phyloP scores from a whole-genome alignment of 2,113 vertebrate genomes.

The Agapornis roseicollis region DNA sequence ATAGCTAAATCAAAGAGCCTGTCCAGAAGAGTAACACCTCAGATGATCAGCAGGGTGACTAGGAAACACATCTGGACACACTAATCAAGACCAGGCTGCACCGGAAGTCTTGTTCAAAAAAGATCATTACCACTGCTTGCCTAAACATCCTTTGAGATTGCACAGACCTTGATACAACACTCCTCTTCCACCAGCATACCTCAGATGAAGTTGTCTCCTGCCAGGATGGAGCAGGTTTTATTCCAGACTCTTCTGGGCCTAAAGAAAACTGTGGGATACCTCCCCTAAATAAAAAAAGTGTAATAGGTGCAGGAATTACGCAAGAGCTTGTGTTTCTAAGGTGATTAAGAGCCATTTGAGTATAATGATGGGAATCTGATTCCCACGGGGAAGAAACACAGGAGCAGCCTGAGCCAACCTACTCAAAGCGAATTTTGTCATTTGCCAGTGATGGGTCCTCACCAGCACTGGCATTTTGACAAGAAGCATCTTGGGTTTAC shows the following conservation, averaged over 20 bases:
- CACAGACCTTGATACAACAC: neutral
- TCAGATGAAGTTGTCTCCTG: neutral
- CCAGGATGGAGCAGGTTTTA: neutral
- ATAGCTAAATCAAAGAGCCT: neutral
- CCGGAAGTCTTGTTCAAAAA: neutral
- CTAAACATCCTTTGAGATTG: neutral
- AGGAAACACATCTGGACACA: neutral
- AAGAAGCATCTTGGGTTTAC: neutral
- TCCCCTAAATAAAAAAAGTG: neutral
- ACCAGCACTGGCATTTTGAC: neutral
- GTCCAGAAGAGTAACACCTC: neutral
- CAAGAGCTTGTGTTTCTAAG: neutral
- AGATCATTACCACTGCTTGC: neutral
- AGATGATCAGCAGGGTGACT: neutral
- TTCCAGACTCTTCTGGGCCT: neutral
- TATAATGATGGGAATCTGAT: conserved; percentile 21
- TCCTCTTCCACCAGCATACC: neutral
- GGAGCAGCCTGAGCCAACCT: neutral
- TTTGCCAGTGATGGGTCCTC: neutral
- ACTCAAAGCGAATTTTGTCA: neutral
- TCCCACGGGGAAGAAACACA: neutral
- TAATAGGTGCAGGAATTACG: neutral
- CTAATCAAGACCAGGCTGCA: neutral
- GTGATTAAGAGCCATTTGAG: conserved; percentile 26
- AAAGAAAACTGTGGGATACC: neutral